Evolutionary conservation across 2,888 invertebrate species (phyloP).

Genomic region (Pollenia angustigena): DNA sequence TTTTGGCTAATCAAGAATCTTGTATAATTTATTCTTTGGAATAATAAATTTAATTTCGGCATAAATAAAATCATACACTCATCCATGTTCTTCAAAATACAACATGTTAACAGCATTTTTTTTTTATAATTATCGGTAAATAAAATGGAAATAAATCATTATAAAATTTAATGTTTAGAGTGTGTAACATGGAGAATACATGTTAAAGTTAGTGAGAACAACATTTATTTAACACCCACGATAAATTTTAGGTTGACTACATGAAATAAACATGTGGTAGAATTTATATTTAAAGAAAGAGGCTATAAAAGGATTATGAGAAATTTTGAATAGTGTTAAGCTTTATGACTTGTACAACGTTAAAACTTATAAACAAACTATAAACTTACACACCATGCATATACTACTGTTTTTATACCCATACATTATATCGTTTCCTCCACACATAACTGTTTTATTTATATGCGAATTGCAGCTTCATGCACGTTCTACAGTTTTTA

Average conservation of each 20-base stretch:
- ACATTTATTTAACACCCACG: conserved; percentile 32
- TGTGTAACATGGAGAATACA: conserved; percentile 8
- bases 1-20: conserved; percentile 65
- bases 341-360: too few species aligned
- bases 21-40: conserved; percentile 46
- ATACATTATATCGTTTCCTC: too few species aligned
- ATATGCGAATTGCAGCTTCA: too few species aligned
- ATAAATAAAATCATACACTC: conserved; percentile 5
- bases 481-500: too few species aligned
- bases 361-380: too few species aligned
- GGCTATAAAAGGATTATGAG: neutral
- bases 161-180: conserved; percentile 27
- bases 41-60: conserved; percentile 61
- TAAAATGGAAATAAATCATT: conserved; percentile 54
- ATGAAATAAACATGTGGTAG: neutral
- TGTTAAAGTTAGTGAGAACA: conserved; percentile 25
- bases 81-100: neutral
- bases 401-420: too few species aligned
- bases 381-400: too few species aligned
- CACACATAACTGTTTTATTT: too few species aligned
- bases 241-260: conserved; percentile 5
- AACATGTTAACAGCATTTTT: conserved; percentile 16
- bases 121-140: conserved; percentile 44
- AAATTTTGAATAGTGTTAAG: neutral
- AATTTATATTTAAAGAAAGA: neutral